These are phyloP conservation scores for Mythimna lalbum DNA, from an alignment of 2,888 invertebrate species.

Conservation along the genomic window DNA sequence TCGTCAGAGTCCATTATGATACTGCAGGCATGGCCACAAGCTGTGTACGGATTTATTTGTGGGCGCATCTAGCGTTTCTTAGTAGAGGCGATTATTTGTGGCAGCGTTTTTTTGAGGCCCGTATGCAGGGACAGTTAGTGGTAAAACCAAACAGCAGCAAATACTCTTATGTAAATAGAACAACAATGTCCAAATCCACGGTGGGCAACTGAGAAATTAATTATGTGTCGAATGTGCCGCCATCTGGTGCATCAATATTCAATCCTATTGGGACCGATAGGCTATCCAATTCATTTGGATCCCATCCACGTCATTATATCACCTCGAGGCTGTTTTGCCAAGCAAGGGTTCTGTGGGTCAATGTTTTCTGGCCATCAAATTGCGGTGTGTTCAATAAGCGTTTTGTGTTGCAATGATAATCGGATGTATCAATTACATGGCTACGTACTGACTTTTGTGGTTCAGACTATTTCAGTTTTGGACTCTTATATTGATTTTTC, in stretches of 20 bases:
- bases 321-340: constrained; percentile 26
- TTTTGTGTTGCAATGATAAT: constrained; percentile 61
- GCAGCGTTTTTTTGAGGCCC: no score
- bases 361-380: constrained; percentile 53
- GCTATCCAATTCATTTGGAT: constrained; percentile 68
- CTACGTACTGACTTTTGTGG: constrained; percentile 40
- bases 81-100: no score
- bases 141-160: constrained; percentile 23
- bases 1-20: no score
- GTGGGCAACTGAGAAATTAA: constrained; percentile 83
- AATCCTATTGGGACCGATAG: constrained; percentile 83
- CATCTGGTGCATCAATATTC: constrained; percentile 89
- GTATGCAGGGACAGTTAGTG: no score
- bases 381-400: constrained; percentile 63
- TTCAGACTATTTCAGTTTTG: constrained; percentile 10
- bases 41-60: no score
- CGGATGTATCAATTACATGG: constrained; percentile 57
- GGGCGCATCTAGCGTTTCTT: no score
- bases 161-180: constrained; percentile 59
- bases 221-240: constrained; percentile 86
- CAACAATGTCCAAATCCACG: constrained; percentile 67
- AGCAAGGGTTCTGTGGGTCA: constrained; percentile 48
- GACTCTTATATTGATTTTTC: background rate
- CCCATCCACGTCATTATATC: constrained; percentile 67
- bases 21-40: no score